Conservation (phyloP, 2,797 vertebrate genomes). For the Siniperca obscura region DNA sequence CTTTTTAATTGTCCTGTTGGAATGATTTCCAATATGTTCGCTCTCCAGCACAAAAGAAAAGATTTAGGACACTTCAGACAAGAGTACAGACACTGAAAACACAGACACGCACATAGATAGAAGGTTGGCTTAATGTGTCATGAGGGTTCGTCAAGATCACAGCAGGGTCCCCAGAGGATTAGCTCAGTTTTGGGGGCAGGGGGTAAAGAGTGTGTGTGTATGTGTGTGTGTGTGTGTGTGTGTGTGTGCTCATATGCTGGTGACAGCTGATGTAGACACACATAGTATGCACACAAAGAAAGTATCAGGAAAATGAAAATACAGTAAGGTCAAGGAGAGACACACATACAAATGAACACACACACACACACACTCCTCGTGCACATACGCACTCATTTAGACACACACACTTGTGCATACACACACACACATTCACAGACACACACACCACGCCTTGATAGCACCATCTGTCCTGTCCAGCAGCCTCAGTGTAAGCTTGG, state of each 20-base stretch:
- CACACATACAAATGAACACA: slow-evolving; percentile 11
- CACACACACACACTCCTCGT: background rate
- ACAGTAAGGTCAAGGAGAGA: slow-evolving; percentile 33
- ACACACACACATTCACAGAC: background rate
- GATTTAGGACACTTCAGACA: slow-evolving; percentile 58
- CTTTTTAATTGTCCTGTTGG: slow-evolving; percentile 35
- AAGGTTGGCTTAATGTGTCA: slow-evolving; percentile 71
- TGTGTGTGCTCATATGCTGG: slow-evolving; percentile 6
- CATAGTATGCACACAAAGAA: slow-evolving; percentile 16
- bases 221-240: background rate
- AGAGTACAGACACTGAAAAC: slow-evolving; percentile 28
- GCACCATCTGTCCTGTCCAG: slow-evolving; percentile 70
- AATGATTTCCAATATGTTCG: slow-evolving; percentile 42
- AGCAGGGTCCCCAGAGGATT: slow-evolving; percentile 73
- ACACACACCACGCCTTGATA: slow-evolving; percentile 19
- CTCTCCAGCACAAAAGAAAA: slow-evolving; percentile 60
- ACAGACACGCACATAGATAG: slow-evolving; percentile 56
- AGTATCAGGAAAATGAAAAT: slow-evolving; percentile 33
- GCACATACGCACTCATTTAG: background rate
- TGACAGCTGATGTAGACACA: slow-evolving; percentile 42
- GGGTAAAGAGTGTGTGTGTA: slow-evolving; percentile 25
- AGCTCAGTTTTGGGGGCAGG: slow-evolving; percentile 64
- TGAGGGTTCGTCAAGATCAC: slow-evolving; percentile 69
- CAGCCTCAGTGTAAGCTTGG: slow-evolving; percentile 49
- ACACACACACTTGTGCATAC: background rate